Evolutionary conservation across 2,113 vertebrate genomes (phyloP).

Genomic region (Hippoglossus stenolepis): DNA sequence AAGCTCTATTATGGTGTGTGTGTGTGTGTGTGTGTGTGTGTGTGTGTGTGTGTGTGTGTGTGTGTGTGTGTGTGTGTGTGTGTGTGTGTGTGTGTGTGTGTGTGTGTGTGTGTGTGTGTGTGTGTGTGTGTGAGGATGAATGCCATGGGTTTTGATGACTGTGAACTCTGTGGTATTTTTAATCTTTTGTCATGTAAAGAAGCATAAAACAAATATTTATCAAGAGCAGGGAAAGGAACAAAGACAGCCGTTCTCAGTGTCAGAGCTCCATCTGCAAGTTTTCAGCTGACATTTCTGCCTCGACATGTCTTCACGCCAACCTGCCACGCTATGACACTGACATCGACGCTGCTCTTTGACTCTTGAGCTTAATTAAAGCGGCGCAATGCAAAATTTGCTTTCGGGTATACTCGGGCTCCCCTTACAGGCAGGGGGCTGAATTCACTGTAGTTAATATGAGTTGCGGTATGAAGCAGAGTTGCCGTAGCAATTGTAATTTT

Average conservation of each 20-base stretch:
- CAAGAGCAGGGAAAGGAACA: slow-evolving; percentile 51
- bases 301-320: slow-evolving; percentile 27
- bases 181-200: slow-evolving; percentile 72
- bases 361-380: too few relatives aligned
- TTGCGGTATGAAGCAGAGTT: too few relatives aligned
- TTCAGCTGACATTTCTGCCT: slow-evolving; percentile 16
- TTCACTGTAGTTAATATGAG: too few relatives aligned
- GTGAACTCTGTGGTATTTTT: slow-evolving; percentile 65
- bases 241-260: slow-evolving; percentile 33
- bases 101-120: slow-evolving; percentile 26
- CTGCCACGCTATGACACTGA: slow-evolving; percentile 10
- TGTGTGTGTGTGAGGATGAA: slow-evolving; percentile 43
- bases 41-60: slow-evolving; percentile 27
- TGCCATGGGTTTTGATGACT: slow-evolving; percentile 64
- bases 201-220: slow-evolving; percentile 70
- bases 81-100: slow-evolving; percentile 27
- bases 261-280: slow-evolving; percentile 9
- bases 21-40: neutral
- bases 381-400: too few relatives aligned
- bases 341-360: neutral
- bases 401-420: too few relatives aligned
- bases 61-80: slow-evolving; percentile 26
- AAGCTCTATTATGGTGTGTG: slow-evolving; percentile 64
- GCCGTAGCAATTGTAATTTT: too few relatives aligned
- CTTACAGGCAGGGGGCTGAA: too few relatives aligned